phyloP scores from a whole-genome alignment of 1,140 invertebrate genomes.

The Drosophila mayri region DNA sequence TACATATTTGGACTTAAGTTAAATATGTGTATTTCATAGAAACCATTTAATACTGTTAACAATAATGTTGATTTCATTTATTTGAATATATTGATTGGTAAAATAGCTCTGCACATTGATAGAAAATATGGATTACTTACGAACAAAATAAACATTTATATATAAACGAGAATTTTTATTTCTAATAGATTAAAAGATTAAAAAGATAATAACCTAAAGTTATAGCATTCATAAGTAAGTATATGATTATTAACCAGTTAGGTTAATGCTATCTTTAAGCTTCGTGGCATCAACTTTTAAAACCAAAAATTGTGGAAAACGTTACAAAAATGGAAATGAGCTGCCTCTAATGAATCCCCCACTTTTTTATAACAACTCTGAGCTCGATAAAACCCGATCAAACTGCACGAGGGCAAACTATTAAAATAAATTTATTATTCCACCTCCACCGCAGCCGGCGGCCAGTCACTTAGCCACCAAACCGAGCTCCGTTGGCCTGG shows the following conservation, averaged over 20 bases:
- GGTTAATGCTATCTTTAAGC: not conserved
- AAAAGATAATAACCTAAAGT: too few relatives aligned
- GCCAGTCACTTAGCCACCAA: conserved; percentile 25
- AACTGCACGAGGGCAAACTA: conserved; percentile 35
- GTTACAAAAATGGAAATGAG: conserved; percentile 3
- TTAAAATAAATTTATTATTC: conserved; percentile 63
- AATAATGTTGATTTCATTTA: not conserved
- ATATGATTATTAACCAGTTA: too few relatives aligned
- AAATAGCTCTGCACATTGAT: too few relatives aligned
- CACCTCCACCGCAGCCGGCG: conserved; percentile 10
- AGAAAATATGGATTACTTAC: too few relatives aligned
- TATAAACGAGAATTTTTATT: too few relatives aligned
- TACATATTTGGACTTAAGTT: not conserved
- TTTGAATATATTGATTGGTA: too few relatives aligned
- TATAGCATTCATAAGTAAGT: too few relatives aligned
- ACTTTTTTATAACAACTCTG: conserved; percentile 6
- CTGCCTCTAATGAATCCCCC: not conserved
- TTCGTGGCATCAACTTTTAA: not conserved
- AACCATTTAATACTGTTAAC: not conserved
- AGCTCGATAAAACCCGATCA: conserved; percentile 21
- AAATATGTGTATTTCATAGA: not conserved
- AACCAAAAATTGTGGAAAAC: not conserved
- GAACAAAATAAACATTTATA: too few relatives aligned
- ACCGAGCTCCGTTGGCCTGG: conserved; percentile 23
- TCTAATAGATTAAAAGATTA: too few relatives aligned